These are phyloP conservation scores for Patella pellucida DNA, from an alignment of 2,888 invertebrate genomes.

Conservation along the genomic window DNA sequence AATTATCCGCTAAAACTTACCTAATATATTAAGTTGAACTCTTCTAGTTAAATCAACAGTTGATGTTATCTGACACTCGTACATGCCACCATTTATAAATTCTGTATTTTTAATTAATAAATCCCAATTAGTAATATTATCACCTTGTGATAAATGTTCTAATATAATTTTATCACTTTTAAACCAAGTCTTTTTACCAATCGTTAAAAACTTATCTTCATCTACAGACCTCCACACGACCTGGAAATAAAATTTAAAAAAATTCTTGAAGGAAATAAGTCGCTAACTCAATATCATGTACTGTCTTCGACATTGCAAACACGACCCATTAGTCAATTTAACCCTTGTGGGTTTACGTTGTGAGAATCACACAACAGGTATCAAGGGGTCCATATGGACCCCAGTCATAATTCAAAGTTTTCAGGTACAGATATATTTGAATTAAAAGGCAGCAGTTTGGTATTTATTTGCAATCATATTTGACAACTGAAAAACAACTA, in stretches of 20 bases:
- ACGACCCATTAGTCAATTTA: no score
- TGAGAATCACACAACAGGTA: no score
- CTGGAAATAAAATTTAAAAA: not conserved
- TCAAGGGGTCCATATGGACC: no score
- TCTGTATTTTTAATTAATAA: conserved; percentile 1
- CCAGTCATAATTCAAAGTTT: no score
- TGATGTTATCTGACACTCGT: conserved; percentile 6
- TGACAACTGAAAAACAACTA: no score
- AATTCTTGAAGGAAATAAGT: no score
- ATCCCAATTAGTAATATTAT: conserved; percentile 10
- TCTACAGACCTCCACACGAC: conserved; percentile 3
- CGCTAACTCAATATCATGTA: no score
- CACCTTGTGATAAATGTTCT: not conserved
- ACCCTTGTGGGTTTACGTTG: no score
- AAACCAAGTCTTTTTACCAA: not conserved
- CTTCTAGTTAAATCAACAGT: not conserved
- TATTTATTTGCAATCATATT: no score
- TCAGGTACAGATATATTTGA: no score
- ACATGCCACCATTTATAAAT: not conserved
- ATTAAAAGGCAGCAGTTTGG: no score
- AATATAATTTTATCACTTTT: not conserved
- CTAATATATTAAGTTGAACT: conserved; percentile 2
- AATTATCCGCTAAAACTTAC: not conserved
- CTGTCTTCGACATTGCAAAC: no score
- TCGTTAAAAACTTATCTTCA: conserved; percentile 5